Base-by-base conservation (phyloP, 2,797 vertebrate genomes). In the Sphaeramia orbicularis region DNA sequence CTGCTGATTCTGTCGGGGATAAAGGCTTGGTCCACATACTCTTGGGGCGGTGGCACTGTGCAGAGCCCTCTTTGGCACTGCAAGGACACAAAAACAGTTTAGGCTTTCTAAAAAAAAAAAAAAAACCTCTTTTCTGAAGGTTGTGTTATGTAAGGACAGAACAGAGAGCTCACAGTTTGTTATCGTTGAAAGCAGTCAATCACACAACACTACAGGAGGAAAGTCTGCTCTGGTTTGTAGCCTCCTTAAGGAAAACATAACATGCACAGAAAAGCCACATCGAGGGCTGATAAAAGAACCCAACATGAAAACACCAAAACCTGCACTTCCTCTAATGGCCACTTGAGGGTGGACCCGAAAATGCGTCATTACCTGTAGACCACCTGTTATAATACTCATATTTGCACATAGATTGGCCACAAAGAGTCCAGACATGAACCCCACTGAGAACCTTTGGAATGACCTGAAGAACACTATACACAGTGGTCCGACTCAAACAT, bases 21-120 rank as follows among this genome's bases (percentile, higher is more conserved):
- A 35, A 92, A 90, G 24, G 87, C 81, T 72, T 92, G 92, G 71
- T 94, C 92, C 64, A 89, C 89, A 0, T 87, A 73, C 70, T 95
- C 94, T 13, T 90, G 89, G 2, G 93, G 93, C 0, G 92, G 93
- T 0, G 90, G 89, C 41, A 89, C 87, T 0, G 85, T 87, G 83
- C 89, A 90, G 58, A 74, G 84, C 12, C 90, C 93, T 77, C 76
- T 90, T 59, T 94, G 85, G 66, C 88, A 70, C 93, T 92, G 83
- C 42, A 59, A 76, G 58, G 72, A 68, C 43, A 82, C 6, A 78
- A 48, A 76, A 32, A 37, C 35, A 65, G 16, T 52, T 73, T 8
- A 82, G 21, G 3, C 57, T 30, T 30, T 30, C 27, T 7, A 42
- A n/a, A n/a, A n/a, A n/a, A n/a, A n/a, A n/a, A 56, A 59, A 61